Evolutionary conservation across 2,113 vertebrate species (phyloP), one percentile per base, ranked within the genome.

Genomic region (Morphnarchus princeps): DNA sequence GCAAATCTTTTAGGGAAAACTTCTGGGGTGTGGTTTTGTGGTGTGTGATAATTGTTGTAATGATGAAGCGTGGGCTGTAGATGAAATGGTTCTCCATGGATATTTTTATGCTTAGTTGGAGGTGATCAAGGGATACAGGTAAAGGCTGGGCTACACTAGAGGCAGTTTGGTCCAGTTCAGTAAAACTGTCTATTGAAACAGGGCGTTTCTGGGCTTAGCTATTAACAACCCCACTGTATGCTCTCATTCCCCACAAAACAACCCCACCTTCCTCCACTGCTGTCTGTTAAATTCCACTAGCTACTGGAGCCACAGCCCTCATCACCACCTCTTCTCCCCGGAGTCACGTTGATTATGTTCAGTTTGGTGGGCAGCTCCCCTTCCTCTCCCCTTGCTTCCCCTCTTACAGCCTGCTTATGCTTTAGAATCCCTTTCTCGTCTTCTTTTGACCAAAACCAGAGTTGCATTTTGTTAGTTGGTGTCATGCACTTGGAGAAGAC

Each of bases 101-200:
- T 93, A 93, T 87, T 95, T 97, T 94, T 91, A 40, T 90, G 84
- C 65, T 89, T 87, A 91, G 73, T 87, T 90, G 93, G 73, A 95
- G 73, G 34, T 89, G 89, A 94, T 90, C 81, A 93, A 87, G 87
- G 78, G 78, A 29, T 93, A 50, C 36, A 61, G 78, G 73, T 78
- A 36, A 87, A 91, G 65, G 73, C 87, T 82, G 84, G 73, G 47
- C 77, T 95, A 29, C 0, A 9, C 65, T 72, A 21, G 25, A 87
- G 45, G 74, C 87, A 54, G 40, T 91, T 79, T 87, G 58, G 36
- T 90, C 52, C 66, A 26, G 40, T 88, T 92, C 79, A 87, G 81
- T 89, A 79, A 81, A 89, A 82, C 25, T 24, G 7, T 45, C 47
- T 91, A 5, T 61, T 72, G 91, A 85, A 94, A 79, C 19, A 47